Conservation (phyloP, 2,113 vertebrate genomes). For the Spheniscus mendiculus region DNA sequence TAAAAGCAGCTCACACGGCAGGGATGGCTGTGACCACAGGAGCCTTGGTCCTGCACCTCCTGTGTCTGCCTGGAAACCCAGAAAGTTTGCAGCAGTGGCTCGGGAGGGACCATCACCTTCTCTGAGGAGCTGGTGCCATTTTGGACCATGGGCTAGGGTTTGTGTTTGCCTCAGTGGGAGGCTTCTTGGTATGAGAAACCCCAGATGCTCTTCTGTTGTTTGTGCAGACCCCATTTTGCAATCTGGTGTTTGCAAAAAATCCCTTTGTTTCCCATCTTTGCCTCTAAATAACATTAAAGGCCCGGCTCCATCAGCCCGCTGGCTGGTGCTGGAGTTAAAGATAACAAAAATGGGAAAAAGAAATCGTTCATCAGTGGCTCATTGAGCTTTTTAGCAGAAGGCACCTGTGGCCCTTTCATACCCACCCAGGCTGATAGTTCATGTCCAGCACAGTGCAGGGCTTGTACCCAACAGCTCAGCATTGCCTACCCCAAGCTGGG, state of each 20-base stretch:
- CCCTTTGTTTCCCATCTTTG: not conserved
- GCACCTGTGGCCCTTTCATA: not conserved
- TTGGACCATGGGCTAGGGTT: not conserved
- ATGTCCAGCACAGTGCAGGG: not conserved
- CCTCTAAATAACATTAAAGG: not conserved
- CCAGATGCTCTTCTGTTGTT: not conserved
- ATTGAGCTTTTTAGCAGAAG: not conserved
- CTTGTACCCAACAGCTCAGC: not conserved
- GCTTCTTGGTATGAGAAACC: not conserved
- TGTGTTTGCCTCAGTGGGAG: not conserved
- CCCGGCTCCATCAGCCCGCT: not conserved
- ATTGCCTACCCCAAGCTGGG: no score
- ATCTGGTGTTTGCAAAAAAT: not conserved
- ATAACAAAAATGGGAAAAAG: not conserved
- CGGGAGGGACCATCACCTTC: not conserved
- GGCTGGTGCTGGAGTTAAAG: not conserved
- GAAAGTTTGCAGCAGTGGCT: not conserved
- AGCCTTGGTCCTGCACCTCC: not conserved
- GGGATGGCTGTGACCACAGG: accelerated
- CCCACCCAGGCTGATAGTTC: accelerated
- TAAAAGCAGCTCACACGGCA: not conserved
- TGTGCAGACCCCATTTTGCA: not conserved
- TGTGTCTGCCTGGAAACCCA: not conserved
- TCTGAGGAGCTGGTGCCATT: not conserved
- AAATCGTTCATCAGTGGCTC: not conserved